Evolutionary conservation across 2,888 invertebrate species (phyloP), one percentile per base, ranked within the genome.

Genomic region (Agrochola litura): DNA sequence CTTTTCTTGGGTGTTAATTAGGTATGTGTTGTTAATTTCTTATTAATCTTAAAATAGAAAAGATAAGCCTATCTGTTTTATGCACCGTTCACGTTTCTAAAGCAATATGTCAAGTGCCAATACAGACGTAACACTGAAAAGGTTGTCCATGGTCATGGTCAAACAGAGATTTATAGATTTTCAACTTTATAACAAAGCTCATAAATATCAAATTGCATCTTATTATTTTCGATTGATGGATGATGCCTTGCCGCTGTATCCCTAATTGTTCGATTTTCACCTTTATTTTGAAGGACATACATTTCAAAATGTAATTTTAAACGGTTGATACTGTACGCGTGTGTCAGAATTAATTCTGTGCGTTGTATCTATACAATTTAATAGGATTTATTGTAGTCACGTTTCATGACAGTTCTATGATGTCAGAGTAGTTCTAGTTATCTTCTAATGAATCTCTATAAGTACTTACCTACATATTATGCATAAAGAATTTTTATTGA

Each of bases 121-220:
- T 49, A n/a, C 60, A 75, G 25, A 73, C 61, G 30, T 65, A 69
- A 78, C 52, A 64, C 56, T 61, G 58, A 79, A 69, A 72, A 52
- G 52, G 16, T 80, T 82, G 65, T 6, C 73, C 60, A 80, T 77
- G 77, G 77, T 65, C 84, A 78, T 56, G 76, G 68, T 68, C 67
- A 65, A 61, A 46, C 9, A 14, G 14, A 30, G 12, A 14, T 30
- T 65, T 5, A 56, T 58, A 19, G 64, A 75, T 61, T 72, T 58
- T 65, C 6, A 54, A 73, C 74, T 37, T 61, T 80, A 68, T 63
- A 43, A 6, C 5, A 22, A 60, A 49, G 10, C 49, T 0, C 6
- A 2, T 72, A 65, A 52, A 58, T 54, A 16, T 25, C 54, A 61
- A 49, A 66, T 25, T 77, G 8, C 22, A 61, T 54, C 30, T n/a